Base-by-base conservation (phyloP, 53 echinoderm and acorn worm species). In the Paracentrotus lividus region DNA sequence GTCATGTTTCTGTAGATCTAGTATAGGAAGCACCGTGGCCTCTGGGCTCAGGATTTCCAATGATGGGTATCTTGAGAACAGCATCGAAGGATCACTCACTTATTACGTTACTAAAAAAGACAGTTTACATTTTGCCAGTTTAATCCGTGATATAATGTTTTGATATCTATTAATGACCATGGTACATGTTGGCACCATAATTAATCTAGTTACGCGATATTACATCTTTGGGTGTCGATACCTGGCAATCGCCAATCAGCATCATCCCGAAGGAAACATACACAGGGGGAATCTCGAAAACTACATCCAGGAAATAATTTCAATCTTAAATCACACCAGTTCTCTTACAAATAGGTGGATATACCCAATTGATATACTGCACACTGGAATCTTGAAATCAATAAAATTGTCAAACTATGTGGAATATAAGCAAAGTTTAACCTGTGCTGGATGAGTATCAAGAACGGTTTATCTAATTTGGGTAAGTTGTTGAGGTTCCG, bases 381-480 rank as follows among this genome's bases (percentile, higher is more conserved):
- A 47, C 9, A 27, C 81, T 81, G 26, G 81, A 2, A 81, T 2
- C 8, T 47, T 0, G 81, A 81, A 45, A 45, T 45, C 42, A 47
- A 26, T 3, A 14, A 47, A 47, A 47, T 21, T 10, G 26, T n/a
- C 81, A 45, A 23, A 44, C 3, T 81, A 9, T 43, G 78, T 81
- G 44, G 81, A 81, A n/a, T 81, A 45, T 6, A 12, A 47, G 47
- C 23, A 47, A 49, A 47, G n/a, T n/a, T n/a, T n/a, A n/a, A 45
- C 44, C 26, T 81, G 18, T 5, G 49, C 81, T 81, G 81, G 81
- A 81, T 81, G 81, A 12, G 13, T 7, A 47, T 81, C 81, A 81
- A 81, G 49, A 47, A n/a, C n/a, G 44, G 45, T 45, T 81, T 45
- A 81, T 81, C 81, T 44, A 81, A 81, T 81, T 81, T 81, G 47